Evolutionary conservation across 2,113 vertebrate species (phyloP).

Genomic region (Perca fluviatilis): DNA sequence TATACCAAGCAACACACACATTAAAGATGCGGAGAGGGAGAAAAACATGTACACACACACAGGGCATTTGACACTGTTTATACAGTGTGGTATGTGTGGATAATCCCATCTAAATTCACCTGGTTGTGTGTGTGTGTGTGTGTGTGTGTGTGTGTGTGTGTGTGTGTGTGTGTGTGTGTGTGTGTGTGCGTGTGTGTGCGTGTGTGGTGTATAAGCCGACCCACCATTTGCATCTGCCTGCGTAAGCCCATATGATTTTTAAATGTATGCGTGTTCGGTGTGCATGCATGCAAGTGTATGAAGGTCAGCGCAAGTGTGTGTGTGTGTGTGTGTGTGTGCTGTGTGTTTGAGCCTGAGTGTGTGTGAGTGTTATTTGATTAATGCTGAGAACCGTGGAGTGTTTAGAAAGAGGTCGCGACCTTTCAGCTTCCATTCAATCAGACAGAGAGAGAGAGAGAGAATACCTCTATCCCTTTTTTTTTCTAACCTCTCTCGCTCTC

Average conservation of each 20-base stretch:
- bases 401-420: slow-evolving; percentile 82
- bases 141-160: slow-evolving; percentile 41
- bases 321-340: slow-evolving; percentile 16
- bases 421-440: slow-evolving; percentile 84
- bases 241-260: slow-evolving; percentile 45
- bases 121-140: slow-evolving; percentile 34
- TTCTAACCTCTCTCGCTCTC: slow-evolving; percentile 46
- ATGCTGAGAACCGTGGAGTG: slow-evolving; percentile 82
- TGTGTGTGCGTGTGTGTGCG: slow-evolving; percentile 13
- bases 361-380: slow-evolving; percentile 79
- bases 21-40: not conserved
- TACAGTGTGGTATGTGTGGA: slow-evolving; percentile 55
- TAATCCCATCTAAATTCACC: slow-evolving; percentile 70
- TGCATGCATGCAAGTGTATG: slow-evolving; percentile 66
- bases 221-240: slow-evolving; percentile 65
- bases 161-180: slow-evolving; percentile 12
- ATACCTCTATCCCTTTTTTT: slow-evolving; percentile 56
- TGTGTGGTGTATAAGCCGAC: not conserved
- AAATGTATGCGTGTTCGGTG: slow-evolving; percentile 59
- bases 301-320: slow-evolving; percentile 68
- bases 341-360: slow-evolving; percentile 57
- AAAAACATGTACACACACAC: slow-evolving; percentile 18
- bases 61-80: slow-evolving; percentile 65
- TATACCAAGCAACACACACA: too few relatives aligned
- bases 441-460: slow-evolving; percentile 62